Evolutionary conservation across 2,113 vertebrate species (phyloP).

Genomic region (Junco hyemalis): DNA sequence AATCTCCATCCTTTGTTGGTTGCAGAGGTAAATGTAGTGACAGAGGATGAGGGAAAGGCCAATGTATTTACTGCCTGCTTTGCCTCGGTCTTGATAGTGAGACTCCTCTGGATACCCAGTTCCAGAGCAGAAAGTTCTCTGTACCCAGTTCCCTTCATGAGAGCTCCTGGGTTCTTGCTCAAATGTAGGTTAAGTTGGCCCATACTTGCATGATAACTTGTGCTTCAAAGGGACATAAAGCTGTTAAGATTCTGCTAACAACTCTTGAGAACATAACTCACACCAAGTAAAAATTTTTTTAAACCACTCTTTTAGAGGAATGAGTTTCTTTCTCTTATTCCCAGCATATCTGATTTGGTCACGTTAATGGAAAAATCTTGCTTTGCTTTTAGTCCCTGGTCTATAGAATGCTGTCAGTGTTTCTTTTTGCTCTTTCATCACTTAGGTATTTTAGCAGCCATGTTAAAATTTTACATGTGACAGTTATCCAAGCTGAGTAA

Average conservation of each 20-base stretch:
- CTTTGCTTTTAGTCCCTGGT: background rate
- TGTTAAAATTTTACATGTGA: background rate
- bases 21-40: background rate
- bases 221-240: background rate
- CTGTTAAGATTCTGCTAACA: background rate
- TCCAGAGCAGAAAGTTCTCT: background rate
- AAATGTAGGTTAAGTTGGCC: background rate
- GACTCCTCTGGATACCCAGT: background rate
- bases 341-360: background rate
- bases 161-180: background rate
- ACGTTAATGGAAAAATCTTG: background rate
- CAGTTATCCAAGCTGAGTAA: background rate
- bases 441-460: background rate
- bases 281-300: background rate
- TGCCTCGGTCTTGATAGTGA: rapidly evolving
- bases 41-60: background rate
- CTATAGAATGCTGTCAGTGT: background rate
- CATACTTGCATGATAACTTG: background rate
- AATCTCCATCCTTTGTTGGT: background rate
- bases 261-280: rapidly evolving
- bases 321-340: background rate
- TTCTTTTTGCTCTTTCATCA: background rate
- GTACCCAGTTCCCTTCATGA: background rate
- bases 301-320: background rate
- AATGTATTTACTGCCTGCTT: background rate